These are phyloP conservation scores for Mechanitis messenoides DNA, from an alignment of 2,888 invertebrate genomes.

Conservation along the genomic window DNA sequence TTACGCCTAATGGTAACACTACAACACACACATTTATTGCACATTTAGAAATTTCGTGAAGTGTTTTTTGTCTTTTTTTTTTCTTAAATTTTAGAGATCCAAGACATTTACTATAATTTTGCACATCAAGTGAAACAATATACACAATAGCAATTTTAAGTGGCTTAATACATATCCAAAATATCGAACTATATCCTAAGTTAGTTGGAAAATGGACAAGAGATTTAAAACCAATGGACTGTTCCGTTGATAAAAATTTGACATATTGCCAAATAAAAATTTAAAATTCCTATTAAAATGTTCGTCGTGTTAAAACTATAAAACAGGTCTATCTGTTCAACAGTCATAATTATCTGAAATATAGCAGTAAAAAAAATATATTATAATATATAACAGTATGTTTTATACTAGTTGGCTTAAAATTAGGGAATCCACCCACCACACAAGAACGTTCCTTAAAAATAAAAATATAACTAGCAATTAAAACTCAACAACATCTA, in stretches of 20 bases:
- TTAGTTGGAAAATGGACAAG: conserved; percentile 74
- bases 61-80: conserved; percentile 74
- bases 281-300: conserved; percentile 56
- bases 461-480: conserved; percentile 4
- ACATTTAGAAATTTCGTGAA: conserved; percentile 77
- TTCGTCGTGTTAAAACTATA: conserved; percentile 65
- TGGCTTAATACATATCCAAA: conserved; percentile 75
- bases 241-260: conserved; percentile 46
- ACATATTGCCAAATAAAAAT: conserved; percentile 43
- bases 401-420: conserved; percentile 55
- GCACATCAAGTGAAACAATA: conserved; percentile 75
- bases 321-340: conserved; percentile 67
- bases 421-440: conserved; percentile 30
- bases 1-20: conserved; percentile 76
- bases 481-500: conserved; percentile 7
- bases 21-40: conserved; percentile 78
- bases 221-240: conserved; percentile 65
- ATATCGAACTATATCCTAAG: conserved; percentile 72
- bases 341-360: conserved; percentile 74
- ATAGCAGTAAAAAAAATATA: conserved; percentile 73
- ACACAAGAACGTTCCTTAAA: conserved; percentile 6
- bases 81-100: conserved; percentile 74
- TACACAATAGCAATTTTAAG: conserved; percentile 72
- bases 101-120: conserved; percentile 77
- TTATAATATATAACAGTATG: conserved; percentile 62